phyloP scores from a whole-genome alignment of 2,888 invertebrate genomes.

The Rhynchonema sp. region DNA sequence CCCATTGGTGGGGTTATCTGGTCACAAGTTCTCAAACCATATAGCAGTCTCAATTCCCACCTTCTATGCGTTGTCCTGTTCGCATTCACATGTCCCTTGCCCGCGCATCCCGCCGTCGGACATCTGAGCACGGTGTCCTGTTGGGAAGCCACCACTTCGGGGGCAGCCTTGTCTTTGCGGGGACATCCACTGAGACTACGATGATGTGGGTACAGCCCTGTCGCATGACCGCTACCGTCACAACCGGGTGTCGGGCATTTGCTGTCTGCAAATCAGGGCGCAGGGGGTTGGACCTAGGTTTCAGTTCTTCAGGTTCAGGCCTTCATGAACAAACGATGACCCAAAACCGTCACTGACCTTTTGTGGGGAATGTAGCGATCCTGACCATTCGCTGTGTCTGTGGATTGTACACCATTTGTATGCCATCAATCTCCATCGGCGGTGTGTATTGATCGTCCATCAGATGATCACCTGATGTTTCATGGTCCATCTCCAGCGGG shows the following conservation, averaged over 20 bases:
- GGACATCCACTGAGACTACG: slow-evolving; percentile 90
- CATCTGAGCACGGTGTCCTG: slow-evolving; percentile 6
- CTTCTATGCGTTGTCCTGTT: slow-evolving; percentile 17
- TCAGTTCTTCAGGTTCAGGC: not conserved
- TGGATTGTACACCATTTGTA: not conserved
- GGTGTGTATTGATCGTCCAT: not conserved
- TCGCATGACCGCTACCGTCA: slow-evolving; percentile 90
- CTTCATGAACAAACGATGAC: not conserved
- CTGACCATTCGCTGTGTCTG: not conserved
- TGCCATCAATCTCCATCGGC: not conserved
- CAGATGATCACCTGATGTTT: not conserved
- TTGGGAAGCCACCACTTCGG: not conserved
- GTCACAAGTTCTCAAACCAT: too few species aligned
- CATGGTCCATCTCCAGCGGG: not conserved
- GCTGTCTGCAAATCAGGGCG: not conserved
- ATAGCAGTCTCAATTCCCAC: too few species aligned
- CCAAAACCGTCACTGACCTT: not conserved
- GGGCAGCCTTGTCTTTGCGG: not conserved
- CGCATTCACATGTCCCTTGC: slow-evolving; percentile 17
- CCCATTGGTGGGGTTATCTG: too few species aligned
- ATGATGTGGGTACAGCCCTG: slow-evolving; percentile 92
- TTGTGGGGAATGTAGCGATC: not conserved
- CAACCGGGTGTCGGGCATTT: slow-evolving; percentile 90
- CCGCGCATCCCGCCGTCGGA: slow-evolving; percentile 11
- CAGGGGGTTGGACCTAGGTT: too few species aligned